Evolutionary conservation across 2,888 invertebrate species (phyloP).

Genomic region (Aphodius sticticus): DNA sequence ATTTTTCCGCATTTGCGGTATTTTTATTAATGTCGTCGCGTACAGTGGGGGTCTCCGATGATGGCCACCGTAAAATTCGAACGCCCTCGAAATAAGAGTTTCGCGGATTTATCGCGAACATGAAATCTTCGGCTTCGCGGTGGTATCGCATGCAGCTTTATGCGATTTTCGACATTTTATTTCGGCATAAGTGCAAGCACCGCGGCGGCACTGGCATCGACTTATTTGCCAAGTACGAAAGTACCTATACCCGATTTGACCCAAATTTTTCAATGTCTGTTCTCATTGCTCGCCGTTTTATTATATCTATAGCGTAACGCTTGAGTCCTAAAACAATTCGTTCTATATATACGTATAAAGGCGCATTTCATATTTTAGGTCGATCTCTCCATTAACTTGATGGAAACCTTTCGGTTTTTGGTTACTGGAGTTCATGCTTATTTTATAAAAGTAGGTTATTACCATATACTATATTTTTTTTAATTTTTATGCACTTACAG

Average conservation of each 20-base stretch:
- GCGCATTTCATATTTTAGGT: not conserved
- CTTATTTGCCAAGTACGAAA: not conserved
- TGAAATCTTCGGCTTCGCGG: slow-evolving; percentile 20
- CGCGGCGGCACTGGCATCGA: not conserved
- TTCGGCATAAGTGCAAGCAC: slow-evolving; percentile 4
- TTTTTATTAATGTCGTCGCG: not conserved
- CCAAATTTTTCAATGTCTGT: not conserved
- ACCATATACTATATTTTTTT: too few relatives aligned
- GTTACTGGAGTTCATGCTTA: too few relatives aligned
- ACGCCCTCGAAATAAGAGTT: slow-evolving; percentile 4
- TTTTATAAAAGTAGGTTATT: too few relatives aligned
- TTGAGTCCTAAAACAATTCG: not conserved
- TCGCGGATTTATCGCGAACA: slow-evolving; percentile 20
- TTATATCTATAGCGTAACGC: not conserved
- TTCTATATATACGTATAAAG: not conserved
- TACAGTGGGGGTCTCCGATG: not conserved
- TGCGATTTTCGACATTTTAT: not conserved
- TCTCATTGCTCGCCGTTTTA: slow-evolving; percentile 4
- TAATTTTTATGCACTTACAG: too few relatives aligned
- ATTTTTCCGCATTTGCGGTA: not conserved
- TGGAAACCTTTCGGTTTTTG: not conserved
- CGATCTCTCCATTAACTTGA: not conserved
- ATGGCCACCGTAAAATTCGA: slow-evolving; percentile 4
- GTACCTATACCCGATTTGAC: not conserved
- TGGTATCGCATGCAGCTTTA: slow-evolving; percentile 7